Evolutionary conservation across 2,797 vertebrate genomes (phyloP).

Genomic region (Pseudochromis fuscus): DNA sequence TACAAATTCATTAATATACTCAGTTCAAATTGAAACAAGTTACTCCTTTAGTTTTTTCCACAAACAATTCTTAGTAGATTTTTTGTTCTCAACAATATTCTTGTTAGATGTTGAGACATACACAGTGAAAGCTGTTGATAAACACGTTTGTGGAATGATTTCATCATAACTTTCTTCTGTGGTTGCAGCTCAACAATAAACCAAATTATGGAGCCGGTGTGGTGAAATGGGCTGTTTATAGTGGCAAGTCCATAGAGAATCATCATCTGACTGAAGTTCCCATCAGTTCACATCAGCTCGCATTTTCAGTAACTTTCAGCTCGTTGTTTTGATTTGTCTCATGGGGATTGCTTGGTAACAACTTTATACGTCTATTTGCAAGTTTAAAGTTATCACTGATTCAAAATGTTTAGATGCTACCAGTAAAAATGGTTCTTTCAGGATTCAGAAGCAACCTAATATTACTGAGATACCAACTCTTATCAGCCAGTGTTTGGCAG

Average conservation of each 20-base stretch:
- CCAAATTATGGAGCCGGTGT: neutral
- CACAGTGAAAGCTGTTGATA: neutral
- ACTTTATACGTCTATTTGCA: neutral
- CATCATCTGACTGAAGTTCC: neutral
- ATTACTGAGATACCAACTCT: too few species aligned
- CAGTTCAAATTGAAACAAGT: too few species aligned
- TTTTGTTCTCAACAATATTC: neutral
- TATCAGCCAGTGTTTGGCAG: neutral
- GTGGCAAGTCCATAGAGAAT: neutral
- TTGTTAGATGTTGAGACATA: neutral
- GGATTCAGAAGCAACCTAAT: neutral
- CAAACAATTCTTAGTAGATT: too few species aligned
- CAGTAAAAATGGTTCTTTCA: too few species aligned
- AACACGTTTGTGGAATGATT: slow-evolving; percentile 1
- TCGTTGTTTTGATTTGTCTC: neutral
- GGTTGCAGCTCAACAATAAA: neutral
- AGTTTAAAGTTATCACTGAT: neutral
- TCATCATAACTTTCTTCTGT: neutral
- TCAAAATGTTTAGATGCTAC: too few species aligned
- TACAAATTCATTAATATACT: neutral
- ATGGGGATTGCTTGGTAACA: too few species aligned
- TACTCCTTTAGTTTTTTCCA: too few species aligned
- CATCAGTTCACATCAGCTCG: neutral
- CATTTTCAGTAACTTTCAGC: neutral
- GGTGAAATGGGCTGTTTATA: neutral